These are phyloP conservation scores for Percopsis omiscomaycus DNA, from an alignment of 2,797 vertebrate species.

Conservation along the genomic window DNA sequence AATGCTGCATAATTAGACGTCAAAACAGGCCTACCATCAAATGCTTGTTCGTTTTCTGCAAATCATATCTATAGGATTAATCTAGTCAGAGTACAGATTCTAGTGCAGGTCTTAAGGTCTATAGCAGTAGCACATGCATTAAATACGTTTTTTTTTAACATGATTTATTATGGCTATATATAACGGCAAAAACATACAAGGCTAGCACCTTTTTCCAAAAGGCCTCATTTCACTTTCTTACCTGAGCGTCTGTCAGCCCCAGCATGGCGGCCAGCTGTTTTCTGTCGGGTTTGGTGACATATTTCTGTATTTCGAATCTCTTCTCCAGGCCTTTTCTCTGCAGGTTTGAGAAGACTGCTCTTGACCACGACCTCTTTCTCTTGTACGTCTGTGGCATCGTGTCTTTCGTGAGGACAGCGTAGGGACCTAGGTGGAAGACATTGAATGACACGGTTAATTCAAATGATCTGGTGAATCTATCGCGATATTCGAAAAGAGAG, in stretches of 20 bases:
- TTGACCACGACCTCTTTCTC: slow-evolving; percentile 95
- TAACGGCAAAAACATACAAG: neutral
- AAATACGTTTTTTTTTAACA: too few species aligned
- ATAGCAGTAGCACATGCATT: too few species aligned
- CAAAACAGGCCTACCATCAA: too few species aligned
- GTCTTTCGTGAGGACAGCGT: slow-evolving; percentile 96
- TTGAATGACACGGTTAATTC: neutral
- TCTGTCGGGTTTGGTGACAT: slow-evolving; percentile 97
- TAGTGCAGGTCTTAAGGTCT: too few species aligned
- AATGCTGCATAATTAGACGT: too few species aligned
- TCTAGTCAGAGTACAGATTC: too few species aligned
- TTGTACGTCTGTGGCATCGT: slow-evolving; percentile 98
- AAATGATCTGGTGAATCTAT: neutral
- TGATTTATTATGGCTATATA: too few species aligned
- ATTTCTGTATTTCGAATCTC: slow-evolving; percentile 97
- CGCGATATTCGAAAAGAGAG: neutral
- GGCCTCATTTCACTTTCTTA: slow-evolving; percentile 55
- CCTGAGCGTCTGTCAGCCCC: slow-evolving; percentile 96
- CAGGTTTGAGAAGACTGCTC: slow-evolving; percentile 96
- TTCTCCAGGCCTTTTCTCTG: slow-evolving; percentile 98
- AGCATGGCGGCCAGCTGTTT: slow-evolving; percentile 98
- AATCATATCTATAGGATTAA: too few species aligned
- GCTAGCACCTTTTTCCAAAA: neutral
- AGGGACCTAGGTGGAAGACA: slow-evolving; percentile 84
- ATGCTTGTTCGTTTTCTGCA: too few species aligned